phyloP scores from a whole-genome alignment of 1,140 invertebrate species.

The Lepidurus arcticus region DNA sequence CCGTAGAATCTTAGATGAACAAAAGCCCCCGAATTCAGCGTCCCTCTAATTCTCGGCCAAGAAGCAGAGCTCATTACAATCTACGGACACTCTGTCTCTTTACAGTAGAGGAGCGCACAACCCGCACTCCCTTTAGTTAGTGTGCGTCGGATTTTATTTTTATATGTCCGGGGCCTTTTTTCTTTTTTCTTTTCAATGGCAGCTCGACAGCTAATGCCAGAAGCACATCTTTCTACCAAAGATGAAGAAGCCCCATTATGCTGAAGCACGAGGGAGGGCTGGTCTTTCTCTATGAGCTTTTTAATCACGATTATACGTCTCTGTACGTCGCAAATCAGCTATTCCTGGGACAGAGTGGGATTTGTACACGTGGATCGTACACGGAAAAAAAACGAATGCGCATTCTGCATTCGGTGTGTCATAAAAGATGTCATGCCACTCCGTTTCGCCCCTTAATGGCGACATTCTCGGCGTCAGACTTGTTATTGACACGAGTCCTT shows the following conservation, averaged over 20 bases:
- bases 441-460: neutral
- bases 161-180: neutral
- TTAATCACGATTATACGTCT: neutral
- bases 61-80: constrained; percentile 6
- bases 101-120: neutral
- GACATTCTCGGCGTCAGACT: neutral
- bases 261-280: neutral
- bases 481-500: neutral
- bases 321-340: neutral
- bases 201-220: neutral
- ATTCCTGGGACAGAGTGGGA: neutral
- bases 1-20: neutral
- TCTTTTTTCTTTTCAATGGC: neutral
- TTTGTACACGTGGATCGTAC: neutral
- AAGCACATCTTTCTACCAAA: constrained; percentile 1
- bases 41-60: neutral
- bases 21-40: neutral
- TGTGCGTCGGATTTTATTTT: neutral
- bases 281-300: neutral
- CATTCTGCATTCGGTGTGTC: neutral
- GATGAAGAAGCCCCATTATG: constrained; percentile 14
- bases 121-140: neutral
- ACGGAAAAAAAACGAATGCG: neutral
- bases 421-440: neutral
- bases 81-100: constrained; percentile 6